phyloP scores from a whole-genome alignment of 2,113 vertebrate genomes.

The Ctenomys sociabilis region DNA sequence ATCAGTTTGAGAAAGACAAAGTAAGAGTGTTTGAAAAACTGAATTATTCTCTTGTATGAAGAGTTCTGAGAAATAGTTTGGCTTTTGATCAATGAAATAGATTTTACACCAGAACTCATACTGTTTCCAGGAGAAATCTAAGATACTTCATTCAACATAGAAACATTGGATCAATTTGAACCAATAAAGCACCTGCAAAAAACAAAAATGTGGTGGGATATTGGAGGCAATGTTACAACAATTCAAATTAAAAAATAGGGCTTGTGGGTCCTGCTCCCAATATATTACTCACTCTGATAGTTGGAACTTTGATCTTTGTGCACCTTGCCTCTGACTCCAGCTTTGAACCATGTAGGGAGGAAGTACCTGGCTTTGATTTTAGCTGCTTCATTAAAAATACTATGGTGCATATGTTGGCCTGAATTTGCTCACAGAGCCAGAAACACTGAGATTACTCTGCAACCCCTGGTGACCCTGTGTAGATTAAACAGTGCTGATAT shows the following conservation, averaged over 20 bases:
- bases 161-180: not conserved
- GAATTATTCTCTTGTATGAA: slow-evolving; percentile 31
- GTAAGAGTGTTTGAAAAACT: not conserved
- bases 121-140: not conserved
- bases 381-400: slow-evolving; percentile 46
- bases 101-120: not conserved
- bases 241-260: slow-evolving; percentile 53
- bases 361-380: slow-evolving; percentile 73
- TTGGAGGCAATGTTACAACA: not conserved
- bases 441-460: not conserved
- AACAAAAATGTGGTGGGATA: not conserved
- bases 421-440: not conserved
- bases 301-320: slow-evolving; percentile 71
- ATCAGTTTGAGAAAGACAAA: slow-evolving; percentile 7
- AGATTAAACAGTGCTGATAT: not conserved
- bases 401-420: slow-evolving; percentile 8
- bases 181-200: slow-evolving; percentile 10
- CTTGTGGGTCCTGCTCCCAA: not conserved
- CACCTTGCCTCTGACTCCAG: slow-evolving; percentile 40
- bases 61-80: not conserved
- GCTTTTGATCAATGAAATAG: slow-evolving; percentile 10
- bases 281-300: slow-evolving; percentile 8
- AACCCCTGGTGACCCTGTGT: not conserved
- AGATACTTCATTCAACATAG: not conserved
- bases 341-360: not conserved